Percentiles rank a stretch among this genome's conserved stretches.
Evolutionary conservation across 2,113 vertebrate genomes (phyloP).

Genomic region (Gymnogyps californianus): DNA sequence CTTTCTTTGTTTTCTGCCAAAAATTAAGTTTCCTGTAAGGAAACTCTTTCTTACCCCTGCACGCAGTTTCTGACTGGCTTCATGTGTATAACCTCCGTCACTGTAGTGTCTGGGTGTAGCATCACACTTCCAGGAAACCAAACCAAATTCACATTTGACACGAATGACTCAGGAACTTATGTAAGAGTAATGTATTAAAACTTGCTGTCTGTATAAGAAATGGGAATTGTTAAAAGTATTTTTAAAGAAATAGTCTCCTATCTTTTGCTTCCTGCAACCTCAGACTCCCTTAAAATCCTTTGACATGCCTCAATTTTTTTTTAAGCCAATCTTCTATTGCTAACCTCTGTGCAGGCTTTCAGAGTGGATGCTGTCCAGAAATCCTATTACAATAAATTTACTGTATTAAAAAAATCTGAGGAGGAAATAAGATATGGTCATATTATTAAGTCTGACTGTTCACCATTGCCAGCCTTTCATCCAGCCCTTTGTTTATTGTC

Average conservation of each 20-base stretch:
- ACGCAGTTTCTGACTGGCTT: background rate
- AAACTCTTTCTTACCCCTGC: background rate
- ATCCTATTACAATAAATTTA: slow-evolving; percentile 65
- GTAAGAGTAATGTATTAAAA: background rate
- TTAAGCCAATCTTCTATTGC: background rate
- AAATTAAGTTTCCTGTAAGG: background rate
- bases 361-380: slow-evolving; percentile 58
- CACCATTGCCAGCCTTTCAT: slow-evolving; percentile 51
- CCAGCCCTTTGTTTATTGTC: slow-evolving; percentile 53
- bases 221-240: background rate
- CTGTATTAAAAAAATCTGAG: slow-evolving; percentile 54
- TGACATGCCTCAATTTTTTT: background rate
- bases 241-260: background rate
- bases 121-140: slow-evolving; percentile 49
- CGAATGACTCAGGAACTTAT: slow-evolving; percentile 13
- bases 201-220: background rate
- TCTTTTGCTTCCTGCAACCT: slow-evolving; percentile 4
- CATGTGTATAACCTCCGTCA: background rate
- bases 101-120: background rate
- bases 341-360: background rate
- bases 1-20: background rate
- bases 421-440: slow-evolving; percentile 58
- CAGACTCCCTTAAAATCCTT: slow-evolving; percentile 23
- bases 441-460: slow-evolving; percentile 34
- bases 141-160: slow-evolving; percentile 26